These are phyloP conservation scores for Ophioninae sp. DNA, from an alignment of 2,888 invertebrate genomes.

Conservation along the genomic window DNA sequence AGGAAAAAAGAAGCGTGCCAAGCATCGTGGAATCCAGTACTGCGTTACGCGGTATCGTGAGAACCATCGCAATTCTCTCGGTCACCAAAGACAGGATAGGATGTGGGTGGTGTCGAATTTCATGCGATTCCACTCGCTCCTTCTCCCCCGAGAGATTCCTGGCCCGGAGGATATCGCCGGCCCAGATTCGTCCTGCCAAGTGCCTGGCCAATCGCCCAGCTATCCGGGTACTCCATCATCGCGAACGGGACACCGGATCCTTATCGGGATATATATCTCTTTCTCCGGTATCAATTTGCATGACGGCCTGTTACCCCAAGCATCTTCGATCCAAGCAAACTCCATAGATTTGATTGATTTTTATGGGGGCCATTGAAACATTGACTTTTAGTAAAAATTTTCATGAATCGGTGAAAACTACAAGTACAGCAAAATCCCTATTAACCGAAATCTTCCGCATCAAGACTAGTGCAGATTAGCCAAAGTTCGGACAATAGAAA, in stretches of 20 bases:
- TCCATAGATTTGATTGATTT: background rate
- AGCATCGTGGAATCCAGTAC: slow-evolving; percentile 21
- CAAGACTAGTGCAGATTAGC: no score
- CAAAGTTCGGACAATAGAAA: no score
- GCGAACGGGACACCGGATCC: slow-evolving; percentile 3
- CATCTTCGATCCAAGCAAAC: background rate
- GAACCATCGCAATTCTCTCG: slow-evolving; percentile 60
- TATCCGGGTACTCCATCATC: slow-evolving; percentile 15
- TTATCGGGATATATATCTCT: slow-evolving; percentile 8
- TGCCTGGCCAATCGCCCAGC: slow-evolving; percentile 17
- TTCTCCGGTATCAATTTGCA: slow-evolving; percentile 6
- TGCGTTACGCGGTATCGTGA: slow-evolving; percentile 38
- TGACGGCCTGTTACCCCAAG: background rate
- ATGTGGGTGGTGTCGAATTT: slow-evolving; percentile 70
- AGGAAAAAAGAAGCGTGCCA: slow-evolving; percentile 13
- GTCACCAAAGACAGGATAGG: slow-evolving; percentile 60
- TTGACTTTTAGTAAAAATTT: background rate
- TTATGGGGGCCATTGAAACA: background rate
- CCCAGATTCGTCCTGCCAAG: slow-evolving; percentile 28
- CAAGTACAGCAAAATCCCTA: background rate
- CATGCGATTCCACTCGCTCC: slow-evolving; percentile 56
- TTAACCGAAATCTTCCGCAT: no score
- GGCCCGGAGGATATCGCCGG: slow-evolving; percentile 55
- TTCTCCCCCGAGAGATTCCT: slow-evolving; percentile 52
- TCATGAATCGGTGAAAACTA: background rate